Evolutionary conservation across 1,140 invertebrate genomes (phyloP).

Genomic region (Drosophila persimilis): DNA sequence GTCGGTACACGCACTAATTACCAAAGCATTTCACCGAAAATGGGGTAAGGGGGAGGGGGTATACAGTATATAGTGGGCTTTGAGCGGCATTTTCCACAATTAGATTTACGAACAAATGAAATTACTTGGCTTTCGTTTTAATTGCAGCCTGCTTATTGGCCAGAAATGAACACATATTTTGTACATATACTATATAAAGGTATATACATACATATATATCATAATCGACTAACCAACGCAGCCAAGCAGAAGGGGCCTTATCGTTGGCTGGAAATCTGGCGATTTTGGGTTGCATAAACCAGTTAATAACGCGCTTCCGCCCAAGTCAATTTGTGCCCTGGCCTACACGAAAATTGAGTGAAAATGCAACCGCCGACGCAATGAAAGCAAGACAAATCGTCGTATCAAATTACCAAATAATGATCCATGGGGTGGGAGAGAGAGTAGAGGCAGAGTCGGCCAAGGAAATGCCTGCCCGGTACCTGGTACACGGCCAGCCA

Average conservation of each 20-base stretch:
- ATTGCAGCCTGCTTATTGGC: constrained; percentile 71
- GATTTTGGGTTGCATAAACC: constrained; percentile 82
- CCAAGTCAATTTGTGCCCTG: constrained; percentile 66
- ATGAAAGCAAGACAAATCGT: constrained; percentile 78
- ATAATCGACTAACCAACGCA: constrained; percentile 40
- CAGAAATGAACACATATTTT: constrained; percentile 5
- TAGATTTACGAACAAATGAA: constrained; percentile 79
- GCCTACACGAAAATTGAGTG: constrained; percentile 71
- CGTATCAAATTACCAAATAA: constrained; percentile 82
- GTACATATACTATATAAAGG: too few relatives aligned
- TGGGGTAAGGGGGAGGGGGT: neutral
- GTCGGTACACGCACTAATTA: constrained; percentile 76
- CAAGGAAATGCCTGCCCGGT: constrained; percentile 22
- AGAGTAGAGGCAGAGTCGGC: neutral
- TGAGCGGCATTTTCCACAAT: constrained; percentile 58
- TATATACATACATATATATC: neutral
- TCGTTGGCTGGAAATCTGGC: constrained; percentile 63
- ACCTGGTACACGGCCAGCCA: neutral
- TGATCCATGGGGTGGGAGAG: constrained; percentile 22
- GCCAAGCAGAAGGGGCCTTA: constrained; percentile 58
- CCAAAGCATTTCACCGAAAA: constrained; percentile 54
- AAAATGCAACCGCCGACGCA: constrained; percentile 67
- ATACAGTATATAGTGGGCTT: neutral
- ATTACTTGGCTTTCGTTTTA: constrained; percentile 80
- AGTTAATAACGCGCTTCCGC: constrained; percentile 82